A percentile compares a stretch with the other conserved stretches of the same genome.
Evolutionary conservation across 2,888 invertebrate species (phyloP).

Genomic region (Drosophila birchii): DNA sequence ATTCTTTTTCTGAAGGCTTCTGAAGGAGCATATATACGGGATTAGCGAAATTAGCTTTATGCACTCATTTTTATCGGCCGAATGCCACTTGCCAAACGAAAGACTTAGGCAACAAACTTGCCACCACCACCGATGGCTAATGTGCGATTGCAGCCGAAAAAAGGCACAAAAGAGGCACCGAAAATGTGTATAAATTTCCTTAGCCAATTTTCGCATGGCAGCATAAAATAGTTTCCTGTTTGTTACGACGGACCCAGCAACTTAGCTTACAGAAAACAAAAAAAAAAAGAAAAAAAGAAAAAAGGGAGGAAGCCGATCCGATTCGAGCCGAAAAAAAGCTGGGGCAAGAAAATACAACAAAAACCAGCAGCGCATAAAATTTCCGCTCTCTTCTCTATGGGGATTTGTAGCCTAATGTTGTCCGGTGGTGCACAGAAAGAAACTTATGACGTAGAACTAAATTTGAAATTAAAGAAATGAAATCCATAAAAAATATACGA

Average conservation of each 20-base stretch:
- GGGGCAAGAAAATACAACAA: conserved; percentile 36
- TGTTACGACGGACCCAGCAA: conserved; percentile 65
- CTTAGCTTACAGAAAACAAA: conserved; percentile 14
- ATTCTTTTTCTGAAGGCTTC: too few species aligned
- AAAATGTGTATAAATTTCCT: conserved; percentile 65
- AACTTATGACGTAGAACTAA: background rate
- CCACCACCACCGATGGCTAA: conserved; percentile 11
- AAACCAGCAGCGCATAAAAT: conserved; percentile 67
- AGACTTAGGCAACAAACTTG: conserved; percentile 80
- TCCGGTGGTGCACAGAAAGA: conserved; percentile 9
- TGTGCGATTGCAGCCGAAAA: conserved; percentile 24
- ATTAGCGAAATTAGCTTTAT: too few species aligned
- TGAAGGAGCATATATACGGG: too few species aligned
- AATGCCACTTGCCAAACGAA: conserved; percentile 60
- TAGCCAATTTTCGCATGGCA: conserved; percentile 71
- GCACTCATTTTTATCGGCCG: background rate
- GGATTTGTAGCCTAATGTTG: conserved; percentile 10
- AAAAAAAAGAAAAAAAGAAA: conserved; percentile 32
- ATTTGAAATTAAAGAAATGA: background rate
- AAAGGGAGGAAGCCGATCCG: conserved; percentile 60
- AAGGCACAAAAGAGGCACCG: background rate
- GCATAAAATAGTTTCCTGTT: conserved; percentile 69
- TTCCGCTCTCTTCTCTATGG: conserved; percentile 56
- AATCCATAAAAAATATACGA: background rate
- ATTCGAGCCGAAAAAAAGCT: conserved; percentile 11